phyloP scores from a whole-genome alignment of 2,797 vertebrate genomes.

The Sebastiscus albofasciatus region DNA sequence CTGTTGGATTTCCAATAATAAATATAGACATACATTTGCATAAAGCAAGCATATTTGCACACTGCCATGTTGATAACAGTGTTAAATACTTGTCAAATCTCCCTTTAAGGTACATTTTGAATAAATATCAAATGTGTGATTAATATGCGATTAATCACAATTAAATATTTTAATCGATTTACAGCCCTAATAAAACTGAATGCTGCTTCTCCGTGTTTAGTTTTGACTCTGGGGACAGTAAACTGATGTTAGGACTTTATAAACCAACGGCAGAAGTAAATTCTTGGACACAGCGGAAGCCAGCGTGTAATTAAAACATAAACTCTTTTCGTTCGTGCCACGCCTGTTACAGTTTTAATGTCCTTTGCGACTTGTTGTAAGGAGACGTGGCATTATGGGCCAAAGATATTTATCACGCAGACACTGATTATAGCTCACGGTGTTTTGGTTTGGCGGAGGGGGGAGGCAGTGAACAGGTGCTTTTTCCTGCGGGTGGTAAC shows the following conservation, averaged over 20 bases:
- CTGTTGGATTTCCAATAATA: no score
- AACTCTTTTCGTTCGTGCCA: background rate
- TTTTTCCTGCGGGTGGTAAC: conserved; percentile 43
- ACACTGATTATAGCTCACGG: conserved; percentile 44
- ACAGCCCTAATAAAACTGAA: background rate
- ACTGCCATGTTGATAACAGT: no score
- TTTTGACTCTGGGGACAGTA: background rate
- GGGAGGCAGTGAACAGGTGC: conserved; percentile 42
- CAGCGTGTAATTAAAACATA: background rate
- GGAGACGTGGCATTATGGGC: conserved; percentile 7
- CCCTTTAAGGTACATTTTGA: no score
- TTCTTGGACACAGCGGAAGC: background rate
- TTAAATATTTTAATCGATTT: no score
- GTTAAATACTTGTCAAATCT: no score
- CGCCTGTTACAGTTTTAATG: background rate
- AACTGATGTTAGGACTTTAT: background rate
- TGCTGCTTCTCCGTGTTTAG: background rate
- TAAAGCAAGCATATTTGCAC: no score
- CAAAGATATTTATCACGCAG: conserved; percentile 25
- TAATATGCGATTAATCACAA: no score
- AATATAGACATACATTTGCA: no score
- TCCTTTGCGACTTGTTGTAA: conserved; percentile 18
- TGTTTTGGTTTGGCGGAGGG: background rate
- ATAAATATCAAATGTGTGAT: rapidly evolving
- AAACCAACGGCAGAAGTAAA: background rate